Evolutionary conservation across 2,113 vertebrate genomes (phyloP).

Genomic region (Mastomys coucha): DNA sequence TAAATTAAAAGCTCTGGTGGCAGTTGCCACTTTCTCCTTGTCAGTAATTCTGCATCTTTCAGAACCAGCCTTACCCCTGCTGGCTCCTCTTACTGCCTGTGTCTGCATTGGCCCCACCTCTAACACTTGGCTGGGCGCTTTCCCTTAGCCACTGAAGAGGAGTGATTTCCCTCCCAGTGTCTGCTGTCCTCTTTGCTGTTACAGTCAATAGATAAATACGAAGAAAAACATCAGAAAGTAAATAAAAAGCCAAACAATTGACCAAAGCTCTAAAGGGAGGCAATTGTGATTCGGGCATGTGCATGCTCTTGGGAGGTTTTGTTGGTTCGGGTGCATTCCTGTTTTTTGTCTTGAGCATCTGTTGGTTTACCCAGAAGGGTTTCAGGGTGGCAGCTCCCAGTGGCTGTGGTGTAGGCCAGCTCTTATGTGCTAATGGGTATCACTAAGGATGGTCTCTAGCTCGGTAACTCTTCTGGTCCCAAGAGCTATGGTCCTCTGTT

Average conservation of each 20-base stretch:
- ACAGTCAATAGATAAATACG: not conserved
- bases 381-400: constrained; percentile 5
- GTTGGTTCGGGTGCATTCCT: not conserved
- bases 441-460: not conserved
- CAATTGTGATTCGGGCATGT: too few relatives aligned
- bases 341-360: not conserved
- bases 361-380: not conserved
- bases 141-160: not conserved
- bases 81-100: not conserved
- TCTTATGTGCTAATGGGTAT: not conserved
- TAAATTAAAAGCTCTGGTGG: not conserved
- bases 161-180: not conserved
- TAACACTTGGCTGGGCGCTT: not conserved
- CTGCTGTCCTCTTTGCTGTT: not conserved
- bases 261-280: not conserved
- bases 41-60: not conserved
- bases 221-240: not conserved
- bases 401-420: not conserved
- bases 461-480: not conserved
- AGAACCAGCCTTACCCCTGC: not conserved
- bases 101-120: not conserved
- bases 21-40: not conserved
- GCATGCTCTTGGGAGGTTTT: not conserved
- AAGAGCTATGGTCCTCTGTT: not conserved
- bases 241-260: not conserved